phyloP scores from a whole-genome alignment of 2,797 vertebrate species.

The Scleropages formosus region DNA sequence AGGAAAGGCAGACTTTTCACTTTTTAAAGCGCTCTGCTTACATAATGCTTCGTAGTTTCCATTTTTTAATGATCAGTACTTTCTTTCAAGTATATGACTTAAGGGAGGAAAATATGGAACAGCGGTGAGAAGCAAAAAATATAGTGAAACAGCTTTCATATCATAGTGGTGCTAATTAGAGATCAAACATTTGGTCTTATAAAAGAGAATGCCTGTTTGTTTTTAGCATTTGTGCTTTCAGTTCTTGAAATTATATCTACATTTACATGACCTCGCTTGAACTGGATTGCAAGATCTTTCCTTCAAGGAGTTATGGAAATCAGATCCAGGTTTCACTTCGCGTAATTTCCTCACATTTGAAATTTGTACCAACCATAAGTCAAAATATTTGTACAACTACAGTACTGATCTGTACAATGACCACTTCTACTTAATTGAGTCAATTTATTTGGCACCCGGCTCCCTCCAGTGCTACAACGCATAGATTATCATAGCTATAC shows the following conservation, averaged over 20 bases:
- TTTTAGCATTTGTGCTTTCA: constrained; percentile 29
- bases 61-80: constrained; percentile 51
- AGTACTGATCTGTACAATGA: background rate
- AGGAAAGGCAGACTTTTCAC: constrained; percentile 39
- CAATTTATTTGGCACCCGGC: background rate
- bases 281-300: background rate
- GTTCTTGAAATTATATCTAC: constrained; percentile 37
- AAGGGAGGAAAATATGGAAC: constrained; percentile 49
- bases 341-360: constrained; percentile 1
- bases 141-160: constrained; percentile 49
- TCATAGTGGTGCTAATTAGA: constrained; percentile 59
- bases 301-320: background rate
- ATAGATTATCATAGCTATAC: background rate
- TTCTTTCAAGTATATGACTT: constrained; percentile 58
- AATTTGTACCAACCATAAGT: background rate
- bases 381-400: background rate
- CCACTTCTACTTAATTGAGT: too few species aligned
- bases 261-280: constrained; percentile 1
- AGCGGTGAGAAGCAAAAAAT: constrained; percentile 48
- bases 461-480: too few species aligned
- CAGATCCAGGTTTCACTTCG: background rate
- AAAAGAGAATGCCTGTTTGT: constrained; percentile 48
- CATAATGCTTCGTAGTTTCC: constrained; percentile 45
- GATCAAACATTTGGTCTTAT: constrained; percentile 43
- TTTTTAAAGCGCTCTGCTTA: constrained; percentile 41